phyloP scores from a whole-genome alignment of 2,888 invertebrate genomes.

The Drosophila multiciliata region DNA sequence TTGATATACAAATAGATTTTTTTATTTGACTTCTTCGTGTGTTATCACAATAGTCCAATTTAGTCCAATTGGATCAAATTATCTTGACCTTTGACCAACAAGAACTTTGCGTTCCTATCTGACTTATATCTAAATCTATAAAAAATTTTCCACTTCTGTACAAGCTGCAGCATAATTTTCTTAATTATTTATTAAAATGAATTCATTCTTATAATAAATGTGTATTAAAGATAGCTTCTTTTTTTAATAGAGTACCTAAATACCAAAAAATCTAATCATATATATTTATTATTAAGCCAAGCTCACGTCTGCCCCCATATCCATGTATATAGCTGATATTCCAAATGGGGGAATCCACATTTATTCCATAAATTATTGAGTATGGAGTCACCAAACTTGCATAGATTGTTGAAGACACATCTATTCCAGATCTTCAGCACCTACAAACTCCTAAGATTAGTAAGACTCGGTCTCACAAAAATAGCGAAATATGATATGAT shows the following conservation, averaged over 20 bases:
- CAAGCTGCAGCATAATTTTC: background rate
- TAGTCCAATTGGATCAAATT: conserved; percentile 47
- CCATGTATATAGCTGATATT: too few relatives aligned
- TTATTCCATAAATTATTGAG: too few relatives aligned
- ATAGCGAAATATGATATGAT: too few relatives aligned
- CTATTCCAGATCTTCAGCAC: too few relatives aligned
- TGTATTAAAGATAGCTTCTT: background rate
- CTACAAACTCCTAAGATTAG: too few relatives aligned
- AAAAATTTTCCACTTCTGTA: background rate
- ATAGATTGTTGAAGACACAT: too few relatives aligned
- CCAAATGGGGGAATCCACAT: too few relatives aligned
- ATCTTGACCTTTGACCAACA: conserved; percentile 1
- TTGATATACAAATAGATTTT: conserved; percentile 5
- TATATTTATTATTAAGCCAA: too few relatives aligned
- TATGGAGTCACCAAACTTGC: too few relatives aligned
- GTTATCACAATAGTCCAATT: conserved; percentile 38
- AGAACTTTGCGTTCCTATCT: background rate
- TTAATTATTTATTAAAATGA: background rate
- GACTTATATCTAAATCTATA: background rate
- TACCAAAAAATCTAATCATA: background rate
- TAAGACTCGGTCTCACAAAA: too few relatives aligned
- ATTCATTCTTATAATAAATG: background rate
- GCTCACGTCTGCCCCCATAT: too few relatives aligned
- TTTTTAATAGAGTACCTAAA: background rate
- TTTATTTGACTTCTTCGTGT: background rate